phyloP scores from a whole-genome alignment of 2,888 invertebrate genomes.

The Drosophila eohydei region DNA sequence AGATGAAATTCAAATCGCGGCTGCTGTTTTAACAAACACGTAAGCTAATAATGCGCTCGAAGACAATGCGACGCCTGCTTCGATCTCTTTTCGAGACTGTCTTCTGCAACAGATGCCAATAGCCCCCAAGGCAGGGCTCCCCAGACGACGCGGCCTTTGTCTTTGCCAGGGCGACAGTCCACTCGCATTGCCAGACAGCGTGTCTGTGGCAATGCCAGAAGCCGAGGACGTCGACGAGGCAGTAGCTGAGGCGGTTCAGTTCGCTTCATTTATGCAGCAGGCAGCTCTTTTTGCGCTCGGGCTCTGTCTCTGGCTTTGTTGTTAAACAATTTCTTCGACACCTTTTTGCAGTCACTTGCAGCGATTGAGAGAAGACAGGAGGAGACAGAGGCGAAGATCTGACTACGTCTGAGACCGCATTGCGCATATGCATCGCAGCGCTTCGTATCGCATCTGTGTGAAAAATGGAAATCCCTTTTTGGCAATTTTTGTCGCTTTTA shows the following conservation, averaged over 20 bases:
- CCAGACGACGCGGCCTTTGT: conserved; percentile 61
- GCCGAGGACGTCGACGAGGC: conserved; percentile 36
- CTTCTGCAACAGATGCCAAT: conserved; percentile 4
- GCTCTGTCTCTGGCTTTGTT: conserved; percentile 49
- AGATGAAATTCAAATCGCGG: conserved; percentile 67
- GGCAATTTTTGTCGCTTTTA: conserved; percentile 64
- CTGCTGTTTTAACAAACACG: conserved; percentile 73
- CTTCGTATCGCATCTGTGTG: conserved; percentile 60
- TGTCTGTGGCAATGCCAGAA: conserved; percentile 61
- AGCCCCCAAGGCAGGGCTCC: conserved; percentile 50
- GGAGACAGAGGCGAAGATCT: conserved; percentile 24
- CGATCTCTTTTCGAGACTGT: conserved; percentile 11
- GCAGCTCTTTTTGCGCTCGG: conserved; percentile 34
- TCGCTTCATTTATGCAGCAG: conserved; percentile 82
- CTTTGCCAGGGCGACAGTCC: conserved; percentile 49
- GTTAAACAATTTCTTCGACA: conserved; percentile 77
- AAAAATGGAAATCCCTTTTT: conserved; percentile 78
- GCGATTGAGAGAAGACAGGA: conserved; percentile 24
- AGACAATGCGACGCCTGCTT: conserved; percentile 70
- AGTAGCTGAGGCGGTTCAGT: conserved; percentile 62
- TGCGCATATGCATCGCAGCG: conserved; percentile 40
- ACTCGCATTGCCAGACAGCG: conserved; percentile 72
- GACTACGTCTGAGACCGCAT: conserved; percentile 21
- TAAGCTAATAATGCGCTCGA: conserved; percentile 70
- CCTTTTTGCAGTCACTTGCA: conserved; percentile 70